Percentiles rank a stretch among this genome's conserved stretches.
These are phyloP conservation scores for Tyto alba DNA, from an alignment of 2,113 vertebrate genomes.

Conservation along the genomic window DNA sequence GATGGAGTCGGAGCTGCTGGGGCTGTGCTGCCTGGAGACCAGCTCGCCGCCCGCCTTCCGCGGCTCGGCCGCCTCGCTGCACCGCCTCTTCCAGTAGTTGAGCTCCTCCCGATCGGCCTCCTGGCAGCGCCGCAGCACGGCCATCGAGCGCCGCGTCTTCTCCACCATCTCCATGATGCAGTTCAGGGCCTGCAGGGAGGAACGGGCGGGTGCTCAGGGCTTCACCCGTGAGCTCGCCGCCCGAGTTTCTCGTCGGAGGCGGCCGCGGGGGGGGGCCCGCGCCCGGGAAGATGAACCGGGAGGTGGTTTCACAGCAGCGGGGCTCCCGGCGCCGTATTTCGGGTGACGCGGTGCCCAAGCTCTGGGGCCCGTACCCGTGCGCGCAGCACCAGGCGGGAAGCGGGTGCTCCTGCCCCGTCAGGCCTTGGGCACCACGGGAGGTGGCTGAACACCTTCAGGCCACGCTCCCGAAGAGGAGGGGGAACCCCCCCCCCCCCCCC, in stretches of 20 bases:
- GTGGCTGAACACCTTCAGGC: not conserved
- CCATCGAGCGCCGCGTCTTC: slow-evolving; percentile 92
- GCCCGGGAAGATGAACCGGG: rapidly evolving
- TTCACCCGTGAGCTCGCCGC: rapidly evolving
- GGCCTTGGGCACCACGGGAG: not conserved
- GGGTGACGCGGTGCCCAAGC: not conserved
- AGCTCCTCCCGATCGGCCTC: slow-evolving; percentile 95
- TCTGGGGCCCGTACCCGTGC: rapidly evolving
- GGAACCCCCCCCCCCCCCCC: not conserved
- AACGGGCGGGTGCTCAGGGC: rapidly evolving
- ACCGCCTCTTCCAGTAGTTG: slow-evolving; percentile 92
- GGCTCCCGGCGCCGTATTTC: rapidly evolving
- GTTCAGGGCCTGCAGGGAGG: slow-evolving; percentile 82
- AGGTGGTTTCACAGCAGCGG: not conserved
- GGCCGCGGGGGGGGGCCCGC: not conserved
- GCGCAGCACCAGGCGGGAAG: not conserved
- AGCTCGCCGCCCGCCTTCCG: slow-evolving; percentile 79
- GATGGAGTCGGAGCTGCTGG: slow-evolving; percentile 78
- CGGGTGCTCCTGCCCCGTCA: not conserved
- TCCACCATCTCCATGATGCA: slow-evolving; percentile 99
- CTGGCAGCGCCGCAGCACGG: slow-evolving; percentile 92
- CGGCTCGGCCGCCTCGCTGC: slow-evolving; percentile 85
- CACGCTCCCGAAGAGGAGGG: not conserved
- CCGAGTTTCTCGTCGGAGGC: rapidly evolving
- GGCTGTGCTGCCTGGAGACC: slow-evolving; percentile 88